These are phyloP conservation scores for Ceratina japonica DNA, from an alignment of 1,140 invertebrate genomes.

Conservation along the genomic window DNA sequence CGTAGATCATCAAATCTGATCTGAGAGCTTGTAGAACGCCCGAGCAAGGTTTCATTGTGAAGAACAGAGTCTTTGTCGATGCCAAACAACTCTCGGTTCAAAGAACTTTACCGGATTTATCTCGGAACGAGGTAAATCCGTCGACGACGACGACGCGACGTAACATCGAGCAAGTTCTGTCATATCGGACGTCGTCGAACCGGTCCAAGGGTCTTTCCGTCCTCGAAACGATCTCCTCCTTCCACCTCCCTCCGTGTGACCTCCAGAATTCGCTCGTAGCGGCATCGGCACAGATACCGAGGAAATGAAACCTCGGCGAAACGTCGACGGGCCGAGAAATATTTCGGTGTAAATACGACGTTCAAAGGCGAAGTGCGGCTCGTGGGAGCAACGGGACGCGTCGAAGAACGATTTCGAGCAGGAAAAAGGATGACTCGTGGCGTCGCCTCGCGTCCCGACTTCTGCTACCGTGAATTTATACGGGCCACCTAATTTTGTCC, in stretches of 20 bases:
- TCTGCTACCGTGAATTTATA: background rate
- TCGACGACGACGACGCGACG: background rate
- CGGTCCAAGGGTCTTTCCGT: background rate
- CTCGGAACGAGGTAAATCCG: background rate
- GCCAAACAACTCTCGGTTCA: background rate
- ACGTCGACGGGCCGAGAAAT: background rate
- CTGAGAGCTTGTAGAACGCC: background rate
- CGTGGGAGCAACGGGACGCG: background rate
- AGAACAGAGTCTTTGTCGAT: background rate
- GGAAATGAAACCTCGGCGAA: slow-evolving; percentile 23
- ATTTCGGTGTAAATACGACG: background rate
- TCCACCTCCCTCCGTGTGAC: background rate
- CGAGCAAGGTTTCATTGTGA: too few species aligned
- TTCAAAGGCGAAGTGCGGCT: background rate
- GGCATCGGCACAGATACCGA: background rate
- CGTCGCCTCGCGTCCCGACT: background rate
- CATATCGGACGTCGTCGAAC: slow-evolving; percentile 2
- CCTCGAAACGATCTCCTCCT: background rate
- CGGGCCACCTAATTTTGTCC: slow-evolving; percentile 5
- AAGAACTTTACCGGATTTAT: slow-evolving; percentile 11
- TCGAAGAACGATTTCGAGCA: background rate
- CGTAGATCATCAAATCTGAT: background rate
- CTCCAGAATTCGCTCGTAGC: background rate
- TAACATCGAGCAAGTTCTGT: background rate
- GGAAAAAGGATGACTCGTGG: background rate